Evolutionary conservation across 2,888 invertebrate species (phyloP).

Genomic region (Epistrophe eligans): DNA sequence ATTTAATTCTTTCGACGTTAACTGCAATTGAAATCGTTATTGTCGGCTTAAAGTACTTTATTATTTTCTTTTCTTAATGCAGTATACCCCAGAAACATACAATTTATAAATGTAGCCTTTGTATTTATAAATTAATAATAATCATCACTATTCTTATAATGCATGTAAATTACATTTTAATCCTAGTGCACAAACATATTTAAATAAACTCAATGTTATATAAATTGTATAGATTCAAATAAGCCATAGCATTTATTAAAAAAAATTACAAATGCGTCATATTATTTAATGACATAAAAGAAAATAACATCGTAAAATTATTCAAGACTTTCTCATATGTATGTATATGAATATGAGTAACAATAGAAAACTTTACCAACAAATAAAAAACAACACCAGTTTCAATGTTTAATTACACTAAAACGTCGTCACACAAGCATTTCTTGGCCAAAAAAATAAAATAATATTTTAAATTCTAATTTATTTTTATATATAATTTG

Average conservation of each 20-base stretch:
- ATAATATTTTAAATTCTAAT: not conserved
- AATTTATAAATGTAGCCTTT: conserved; percentile 24
- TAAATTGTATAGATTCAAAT: not conserved
- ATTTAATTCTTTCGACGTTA: not conserved
- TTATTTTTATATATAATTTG: not conserved
- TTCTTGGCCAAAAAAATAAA: not conserved
- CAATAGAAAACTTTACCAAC: not conserved
- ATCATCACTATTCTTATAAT: conserved; percentile 31
- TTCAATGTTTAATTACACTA: not conserved
- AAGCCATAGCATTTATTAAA: not conserved
- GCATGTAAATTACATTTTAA: conserved; percentile 48
- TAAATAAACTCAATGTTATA: not conserved
- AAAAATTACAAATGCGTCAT: not conserved
- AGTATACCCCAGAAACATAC: not conserved
- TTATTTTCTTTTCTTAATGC: not conserved
- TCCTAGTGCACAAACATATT: conserved; percentile 24
- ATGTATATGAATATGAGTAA: too few relatives aligned
- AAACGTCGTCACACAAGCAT: not conserved
- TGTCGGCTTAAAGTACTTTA: conserved; percentile 41
- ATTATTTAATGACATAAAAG: not conserved
- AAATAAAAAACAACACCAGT: too few relatives aligned
- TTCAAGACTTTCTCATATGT: not conserved
- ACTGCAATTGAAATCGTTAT: not conserved
- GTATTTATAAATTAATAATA: conserved; percentile 27
- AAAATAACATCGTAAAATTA: not conserved